Evolutionary conservation across 2,888 invertebrate genomes (phyloP), one percentile per base, ranked within the genome.

Genomic region (Tenthredo mesomela): DNA sequence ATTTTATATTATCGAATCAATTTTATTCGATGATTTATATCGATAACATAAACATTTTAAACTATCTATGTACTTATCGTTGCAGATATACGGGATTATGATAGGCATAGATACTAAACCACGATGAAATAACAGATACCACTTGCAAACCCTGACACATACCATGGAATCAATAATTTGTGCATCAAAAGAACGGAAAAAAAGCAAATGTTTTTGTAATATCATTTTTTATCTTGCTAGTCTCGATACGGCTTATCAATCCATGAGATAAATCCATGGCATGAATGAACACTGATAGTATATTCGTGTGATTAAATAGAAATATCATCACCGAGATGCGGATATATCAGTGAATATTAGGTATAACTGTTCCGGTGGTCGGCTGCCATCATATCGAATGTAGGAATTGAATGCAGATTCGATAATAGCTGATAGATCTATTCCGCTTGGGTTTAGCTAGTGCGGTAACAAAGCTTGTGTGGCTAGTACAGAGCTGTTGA

Each of bases 341-440:
- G 18, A 10, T 33, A 33, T 67, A 15, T 65, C 29, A 29, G 29
- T 15, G 65, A 65, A 65, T 29, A 65, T 65, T 29, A 65, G 65
- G 33, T 25, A 67, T 33, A 33, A 67, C 33, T 29, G 18, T n/a
- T 21, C 10, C 10, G 9, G 21, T 71, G 71, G 40, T 21, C 2
- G 40, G 18, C n/a, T 40, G 9, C 40, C 21, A 15, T 43, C 73
- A 73, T 10, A 73, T 43, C 40, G 43, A 73, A 73, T 73, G 12
- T 21, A 21, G 40, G 43, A 43, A 73, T 73, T 73, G 73, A 73
- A 73, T 73, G 43, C 40, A 21, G 25, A 43, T 25, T 73, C 43
- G 73, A 73, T 73, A 73, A 40, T 73, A 43, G 73, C 40, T 43
- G 43, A 73, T 73, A 9, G 73, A 73, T 73, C 43, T 43, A 73